Conservation (phyloP, 1,140 invertebrate species). For the Pissodes strobi region DNA sequence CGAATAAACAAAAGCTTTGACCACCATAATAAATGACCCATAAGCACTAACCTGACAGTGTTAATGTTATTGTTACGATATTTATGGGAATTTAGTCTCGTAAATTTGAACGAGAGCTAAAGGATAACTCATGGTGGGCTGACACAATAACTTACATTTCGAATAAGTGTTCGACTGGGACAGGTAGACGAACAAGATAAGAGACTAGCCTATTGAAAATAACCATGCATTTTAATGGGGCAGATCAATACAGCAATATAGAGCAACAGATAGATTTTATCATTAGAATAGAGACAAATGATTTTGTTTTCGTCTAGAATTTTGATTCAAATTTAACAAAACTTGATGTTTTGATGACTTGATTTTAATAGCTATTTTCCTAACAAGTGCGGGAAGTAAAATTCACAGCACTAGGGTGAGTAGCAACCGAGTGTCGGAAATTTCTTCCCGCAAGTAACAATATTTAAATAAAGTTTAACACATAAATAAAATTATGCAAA, state of each 20-base stretch:
- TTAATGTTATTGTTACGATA: conserved; percentile 34
- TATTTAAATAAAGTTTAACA: too few relatives aligned
- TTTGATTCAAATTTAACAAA: too few relatives aligned
- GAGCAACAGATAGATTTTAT: too few relatives aligned
- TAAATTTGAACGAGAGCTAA: conserved; percentile 14
- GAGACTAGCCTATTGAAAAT: conserved; percentile 3
- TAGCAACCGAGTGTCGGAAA: too few relatives aligned
- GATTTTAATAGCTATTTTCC: too few relatives aligned
- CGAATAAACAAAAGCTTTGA: conserved; percentile 24
- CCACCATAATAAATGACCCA: conserved; percentile 24
- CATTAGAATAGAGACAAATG: too few relatives aligned
- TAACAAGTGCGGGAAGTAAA: too few relatives aligned
- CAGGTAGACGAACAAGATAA: conserved; percentile 26
- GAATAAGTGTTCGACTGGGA: conserved; percentile 18
- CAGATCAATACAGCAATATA: conserved; percentile 14
- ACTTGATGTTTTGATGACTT: too few relatives aligned
- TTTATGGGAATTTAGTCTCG: conserved; percentile 22
- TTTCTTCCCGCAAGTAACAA: too few relatives aligned
- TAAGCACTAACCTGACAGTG: conserved; percentile 23
- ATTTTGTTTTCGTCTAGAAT: too few relatives aligned
- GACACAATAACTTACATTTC: conserved; percentile 18
- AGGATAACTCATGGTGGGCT: conserved; percentile 16
- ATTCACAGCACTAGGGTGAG: not conserved
- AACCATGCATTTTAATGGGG: conserved; percentile 19
- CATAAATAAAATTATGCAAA: too few relatives aligned